Base-by-base conservation (phyloP, 2,797 vertebrate species). In the Hapalemur alaotrensis region DNA sequence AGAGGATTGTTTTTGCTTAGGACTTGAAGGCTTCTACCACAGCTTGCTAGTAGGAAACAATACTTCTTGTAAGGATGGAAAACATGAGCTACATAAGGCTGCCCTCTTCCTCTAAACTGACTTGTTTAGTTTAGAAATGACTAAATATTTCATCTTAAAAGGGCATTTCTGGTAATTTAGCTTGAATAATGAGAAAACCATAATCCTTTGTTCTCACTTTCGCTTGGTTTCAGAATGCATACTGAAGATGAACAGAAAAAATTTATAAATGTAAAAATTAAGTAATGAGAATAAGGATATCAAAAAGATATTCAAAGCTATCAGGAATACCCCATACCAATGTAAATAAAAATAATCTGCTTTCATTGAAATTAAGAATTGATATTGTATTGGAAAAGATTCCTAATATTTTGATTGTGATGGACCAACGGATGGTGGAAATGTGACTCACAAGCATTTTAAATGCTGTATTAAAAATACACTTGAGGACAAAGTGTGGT, bases 151-250 rank as follows among this genome's bases (percentile, higher is more conserved):
- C 86, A 93, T 90, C 65, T 86, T 59, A 52, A 92, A 67, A 90
- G 72, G 70, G 63, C 14, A 75, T 54, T 95, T 86, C 92, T 91
- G 35, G 72, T 89, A 82, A 95, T 63, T 91, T 67, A 91, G 43
- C 41, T 72, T 59, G 50, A 93, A 63, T 89, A 96, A 81, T 80
- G 30, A 73, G 54, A 79, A 88, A 96, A 79, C 46, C 70, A 67
- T 46, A 76, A 14, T 25, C 57, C 41, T 93, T 61, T 67, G 48
- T 23, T 80, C 22, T 86, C 57, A 93, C 41, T 52, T 78, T 81
- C 70, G 83, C 50, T 48, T 63, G 22, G 63, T 96, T 93, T 80
- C 63, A 93, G 30, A 93, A 85, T 41, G 67, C 17, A 82, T 28
- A 43, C 5, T 65, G 38, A 61, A 82, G 75, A 65, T 46, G 43